phyloP scores from a whole-genome alignment of 1,140 invertebrate species.

The Drosophila watanabei region DNA sequence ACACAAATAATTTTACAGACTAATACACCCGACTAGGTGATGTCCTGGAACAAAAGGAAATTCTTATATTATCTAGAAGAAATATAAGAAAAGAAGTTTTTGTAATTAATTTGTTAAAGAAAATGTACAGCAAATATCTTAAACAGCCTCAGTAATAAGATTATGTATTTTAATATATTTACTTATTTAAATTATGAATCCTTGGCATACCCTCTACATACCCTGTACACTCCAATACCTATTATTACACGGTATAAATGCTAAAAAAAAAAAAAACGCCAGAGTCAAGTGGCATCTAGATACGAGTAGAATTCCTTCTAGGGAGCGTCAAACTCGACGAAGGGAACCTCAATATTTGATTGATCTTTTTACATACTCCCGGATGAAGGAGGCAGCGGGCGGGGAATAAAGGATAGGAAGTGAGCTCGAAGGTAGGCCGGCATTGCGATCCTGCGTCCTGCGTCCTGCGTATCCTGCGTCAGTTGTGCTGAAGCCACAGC shows the following conservation, averaged over 20 bases:
- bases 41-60: conserved; percentile 3
- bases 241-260: conserved; percentile 38
- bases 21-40: neutral
- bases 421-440: conserved; percentile 51
- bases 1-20: conserved; percentile 2
- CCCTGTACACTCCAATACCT: conserved; percentile 12
- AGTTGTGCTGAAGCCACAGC: conserved; percentile 78
- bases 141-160: neutral
- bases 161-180: no score
- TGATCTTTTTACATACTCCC: conserved; percentile 67
- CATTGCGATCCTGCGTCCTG: conserved; percentile 53
- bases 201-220: neutral
- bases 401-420: conserved; percentile 40
- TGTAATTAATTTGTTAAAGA: neutral
- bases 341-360: conserved; percentile 69
- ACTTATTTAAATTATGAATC: no score
- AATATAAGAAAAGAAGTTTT: no score
- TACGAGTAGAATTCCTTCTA: conserved; percentile 16
- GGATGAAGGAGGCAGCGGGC: neutral
- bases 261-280: conserved; percentile 3
- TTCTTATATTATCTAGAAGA: no score
- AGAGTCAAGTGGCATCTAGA: conserved; percentile 51
- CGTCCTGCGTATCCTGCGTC: conserved; percentile 79
- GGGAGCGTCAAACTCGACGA: conserved; percentile 14
- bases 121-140: no score